Conservation (phyloP, 2,113 vertebrate species). For the Potamarius usumacintae region DNA sequence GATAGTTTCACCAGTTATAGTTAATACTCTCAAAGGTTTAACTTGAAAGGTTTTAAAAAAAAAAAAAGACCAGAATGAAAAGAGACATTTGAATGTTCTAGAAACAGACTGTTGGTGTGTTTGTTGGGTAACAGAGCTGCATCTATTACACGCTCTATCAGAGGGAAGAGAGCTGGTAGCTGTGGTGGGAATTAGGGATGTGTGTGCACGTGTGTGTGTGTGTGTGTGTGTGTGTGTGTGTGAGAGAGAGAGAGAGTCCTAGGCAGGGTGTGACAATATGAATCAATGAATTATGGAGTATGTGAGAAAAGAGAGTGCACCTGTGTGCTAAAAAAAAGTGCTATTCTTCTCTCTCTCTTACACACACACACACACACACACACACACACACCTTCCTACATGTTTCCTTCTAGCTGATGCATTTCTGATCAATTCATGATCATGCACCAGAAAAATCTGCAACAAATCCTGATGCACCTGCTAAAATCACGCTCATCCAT, state of each 20-base stretch:
- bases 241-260: background rate
- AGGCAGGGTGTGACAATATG: background rate
- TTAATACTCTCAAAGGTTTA: constrained; percentile 1
- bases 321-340: background rate
- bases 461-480: background rate
- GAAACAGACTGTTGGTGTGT: background rate
- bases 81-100: background rate
- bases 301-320: background rate
- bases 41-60: background rate
- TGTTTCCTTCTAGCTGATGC: background rate
- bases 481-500: background rate
- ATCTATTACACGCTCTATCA: constrained; percentile 6
- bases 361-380: too few species aligned
- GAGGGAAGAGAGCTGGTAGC: background rate
- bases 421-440: constrained; percentile 45
- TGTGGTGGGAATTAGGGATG: background rate
- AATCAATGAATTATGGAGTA: background rate
- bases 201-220: background rate
- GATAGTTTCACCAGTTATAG: background rate
- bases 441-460: background rate
- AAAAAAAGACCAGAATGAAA: background rate
- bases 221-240: constrained; percentile 17
- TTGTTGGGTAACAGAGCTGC: background rate
- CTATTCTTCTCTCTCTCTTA: background rate
- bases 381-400: background rate